Conservation (phyloP, 2,888 invertebrate genomes). For the Pterostichus madidus region DNA sequence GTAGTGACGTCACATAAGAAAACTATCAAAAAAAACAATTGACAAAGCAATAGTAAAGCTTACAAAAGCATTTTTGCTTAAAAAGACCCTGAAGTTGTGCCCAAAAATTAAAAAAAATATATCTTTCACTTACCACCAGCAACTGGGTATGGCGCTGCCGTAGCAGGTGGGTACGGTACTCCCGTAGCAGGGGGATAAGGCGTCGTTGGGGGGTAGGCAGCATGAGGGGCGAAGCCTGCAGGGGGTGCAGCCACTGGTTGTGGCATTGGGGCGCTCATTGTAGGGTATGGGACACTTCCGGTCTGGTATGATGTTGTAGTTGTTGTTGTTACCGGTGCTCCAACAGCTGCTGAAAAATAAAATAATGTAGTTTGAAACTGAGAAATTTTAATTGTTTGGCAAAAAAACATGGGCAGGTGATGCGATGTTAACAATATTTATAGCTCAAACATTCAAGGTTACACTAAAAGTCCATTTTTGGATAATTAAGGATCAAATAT, state of each 20-base stretch:
- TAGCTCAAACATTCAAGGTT: no score
- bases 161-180: constrained; percentile 51
- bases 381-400: no score
- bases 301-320: constrained; percentile 9
- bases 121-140: constrained; percentile 32
- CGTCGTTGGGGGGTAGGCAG: constrained; percentile 49
- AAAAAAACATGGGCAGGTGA: no score
- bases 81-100: no score
- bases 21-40: no score
- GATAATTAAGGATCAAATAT: no score
- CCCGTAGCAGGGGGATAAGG: constrained; percentile 46
- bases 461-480: no score
- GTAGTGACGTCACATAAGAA: no score
- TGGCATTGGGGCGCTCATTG: constrained; percentile 39
- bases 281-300: constrained; percentile 33
- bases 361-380: background rate
- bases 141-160: background rate
- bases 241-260: constrained; percentile 18
- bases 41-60: no score
- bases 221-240: constrained; percentile 41
- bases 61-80: no score
- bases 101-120: no score
- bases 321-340: constrained; percentile 26
- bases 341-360: constrained; percentile 27
- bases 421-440: background rate